Conservation (phyloP, 2,113 vertebrate genomes). For the Bothrops jararaca region DNA sequence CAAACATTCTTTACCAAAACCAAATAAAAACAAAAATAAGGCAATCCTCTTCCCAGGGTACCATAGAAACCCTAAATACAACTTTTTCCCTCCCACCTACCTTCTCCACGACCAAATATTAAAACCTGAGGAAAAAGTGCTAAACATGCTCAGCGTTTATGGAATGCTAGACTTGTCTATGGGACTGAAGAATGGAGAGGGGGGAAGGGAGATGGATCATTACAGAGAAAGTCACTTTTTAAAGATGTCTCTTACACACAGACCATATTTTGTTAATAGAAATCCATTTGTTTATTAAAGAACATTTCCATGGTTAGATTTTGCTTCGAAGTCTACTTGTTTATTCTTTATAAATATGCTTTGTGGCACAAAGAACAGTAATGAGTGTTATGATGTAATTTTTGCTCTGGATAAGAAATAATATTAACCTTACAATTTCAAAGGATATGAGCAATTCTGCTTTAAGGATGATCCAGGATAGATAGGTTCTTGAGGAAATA, state of each 20-base stretch:
- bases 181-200: background rate
- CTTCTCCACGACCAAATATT: background rate
- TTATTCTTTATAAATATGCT: background rate
- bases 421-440: background rate
- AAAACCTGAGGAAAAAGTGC: background rate
- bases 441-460: background rate
- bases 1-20: background rate
- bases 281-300: background rate
- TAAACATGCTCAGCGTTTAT: background rate
- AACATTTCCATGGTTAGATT: background rate
- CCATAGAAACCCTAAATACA: background rate
- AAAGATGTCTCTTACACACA: background rate
- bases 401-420: background rate
- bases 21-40: background rate
- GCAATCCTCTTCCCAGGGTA: background rate
- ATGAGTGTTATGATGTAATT: background rate
- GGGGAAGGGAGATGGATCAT: background rate
- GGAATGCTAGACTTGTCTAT: background rate
- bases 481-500: background rate
- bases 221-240: background rate
- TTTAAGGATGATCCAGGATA: background rate
- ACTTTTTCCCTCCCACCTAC: background rate
- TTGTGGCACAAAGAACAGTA: background rate
- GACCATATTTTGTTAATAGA: background rate
- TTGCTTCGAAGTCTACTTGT: background rate